These are phyloP conservation scores for Cisticola juncidis DNA, from an alignment of 2,113 vertebrate genomes.

Conservation along the genomic window DNA sequence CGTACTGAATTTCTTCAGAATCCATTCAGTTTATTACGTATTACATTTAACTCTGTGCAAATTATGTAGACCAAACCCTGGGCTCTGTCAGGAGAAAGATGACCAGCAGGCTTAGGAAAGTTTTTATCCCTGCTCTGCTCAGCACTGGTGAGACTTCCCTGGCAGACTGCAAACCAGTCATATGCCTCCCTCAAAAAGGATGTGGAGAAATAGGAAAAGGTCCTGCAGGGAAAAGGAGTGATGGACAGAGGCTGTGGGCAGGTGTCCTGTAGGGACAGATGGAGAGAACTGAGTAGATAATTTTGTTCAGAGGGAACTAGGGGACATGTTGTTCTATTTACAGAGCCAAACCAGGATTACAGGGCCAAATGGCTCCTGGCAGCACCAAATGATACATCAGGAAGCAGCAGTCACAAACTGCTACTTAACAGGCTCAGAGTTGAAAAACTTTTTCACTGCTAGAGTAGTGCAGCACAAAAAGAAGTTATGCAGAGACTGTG, in stretches of 20 bases:
- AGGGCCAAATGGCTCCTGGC: background rate
- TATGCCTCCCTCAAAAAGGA: background rate
- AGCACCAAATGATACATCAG: background rate
- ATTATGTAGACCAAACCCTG: background rate
- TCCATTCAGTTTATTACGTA: background rate
- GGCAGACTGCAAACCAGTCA: background rate
- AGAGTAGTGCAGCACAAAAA: background rate
- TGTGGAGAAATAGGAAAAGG: background rate
- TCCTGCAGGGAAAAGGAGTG: background rate
- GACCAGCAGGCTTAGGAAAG: background rate
- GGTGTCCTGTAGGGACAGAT: background rate
- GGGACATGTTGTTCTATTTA: background rate
- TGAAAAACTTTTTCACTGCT: background rate
- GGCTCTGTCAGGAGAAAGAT: background rate
- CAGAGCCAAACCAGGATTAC: fast-evolving
- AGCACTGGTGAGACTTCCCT: background rate
- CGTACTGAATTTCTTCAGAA: background rate
- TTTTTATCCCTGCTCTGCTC: background rate
- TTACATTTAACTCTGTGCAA: background rate
- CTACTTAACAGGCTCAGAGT: background rate
- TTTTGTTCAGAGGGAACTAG: background rate
- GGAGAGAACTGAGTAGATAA: background rate
- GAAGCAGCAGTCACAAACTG: background rate
- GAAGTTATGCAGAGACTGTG: background rate
- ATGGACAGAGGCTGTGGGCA: background rate